Percentiles rank a stretch among this genome's conserved stretches.
These are phyloP conservation scores for Nymphalis polychloros DNA, from an alignment of 2,888 invertebrate species.

Conservation along the genomic window DNA sequence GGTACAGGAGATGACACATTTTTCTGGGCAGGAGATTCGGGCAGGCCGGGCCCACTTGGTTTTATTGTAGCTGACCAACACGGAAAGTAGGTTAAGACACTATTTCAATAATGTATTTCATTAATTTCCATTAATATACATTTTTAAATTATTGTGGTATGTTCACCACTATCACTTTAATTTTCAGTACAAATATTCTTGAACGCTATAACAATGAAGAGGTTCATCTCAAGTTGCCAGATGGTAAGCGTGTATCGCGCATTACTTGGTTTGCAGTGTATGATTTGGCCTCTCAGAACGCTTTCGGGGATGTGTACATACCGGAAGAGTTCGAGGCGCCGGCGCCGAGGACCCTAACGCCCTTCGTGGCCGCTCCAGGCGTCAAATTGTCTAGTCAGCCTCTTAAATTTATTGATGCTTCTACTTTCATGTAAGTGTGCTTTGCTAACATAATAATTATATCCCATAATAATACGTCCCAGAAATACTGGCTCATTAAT, in stretches of 20 bases:
- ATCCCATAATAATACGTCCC: too few relatives aligned
- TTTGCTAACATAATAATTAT: too few relatives aligned
- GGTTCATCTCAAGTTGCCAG: slow-evolving; percentile 90
- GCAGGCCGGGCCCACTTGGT: slow-evolving; percentile 93
- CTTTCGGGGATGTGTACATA: slow-evolving; percentile 94
- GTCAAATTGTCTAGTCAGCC: slow-evolving; percentile 84
- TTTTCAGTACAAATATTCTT: slow-evolving; percentile 89
- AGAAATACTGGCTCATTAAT: too few relatives aligned
- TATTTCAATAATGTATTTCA: too few relatives aligned
- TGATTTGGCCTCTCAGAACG: slow-evolving; percentile 92
- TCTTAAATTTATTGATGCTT: slow-evolving; percentile 89
- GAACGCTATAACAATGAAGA: slow-evolving; percentile 93
- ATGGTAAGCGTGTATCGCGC: slow-evolving; percentile 91
- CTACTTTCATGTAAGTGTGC: slow-evolving; percentile 82
- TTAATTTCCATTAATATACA: too few relatives aligned
- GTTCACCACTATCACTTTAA: not conserved
- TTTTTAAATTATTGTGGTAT: too few relatives aligned
- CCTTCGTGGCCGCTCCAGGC: slow-evolving; percentile 56
- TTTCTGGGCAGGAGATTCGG: slow-evolving; percentile 95
- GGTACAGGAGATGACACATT: slow-evolving; percentile 95
- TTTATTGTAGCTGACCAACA: slow-evolving; percentile 94
- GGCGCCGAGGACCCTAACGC: slow-evolving; percentile 80
- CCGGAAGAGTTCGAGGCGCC: slow-evolving; percentile 96
- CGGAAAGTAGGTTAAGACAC: slow-evolving; percentile 84
- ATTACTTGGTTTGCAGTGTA: slow-evolving; percentile 95